Base-by-base conservation (phyloP, 1,140 invertebrate genomes). In the Periplaneta americana region DNA sequence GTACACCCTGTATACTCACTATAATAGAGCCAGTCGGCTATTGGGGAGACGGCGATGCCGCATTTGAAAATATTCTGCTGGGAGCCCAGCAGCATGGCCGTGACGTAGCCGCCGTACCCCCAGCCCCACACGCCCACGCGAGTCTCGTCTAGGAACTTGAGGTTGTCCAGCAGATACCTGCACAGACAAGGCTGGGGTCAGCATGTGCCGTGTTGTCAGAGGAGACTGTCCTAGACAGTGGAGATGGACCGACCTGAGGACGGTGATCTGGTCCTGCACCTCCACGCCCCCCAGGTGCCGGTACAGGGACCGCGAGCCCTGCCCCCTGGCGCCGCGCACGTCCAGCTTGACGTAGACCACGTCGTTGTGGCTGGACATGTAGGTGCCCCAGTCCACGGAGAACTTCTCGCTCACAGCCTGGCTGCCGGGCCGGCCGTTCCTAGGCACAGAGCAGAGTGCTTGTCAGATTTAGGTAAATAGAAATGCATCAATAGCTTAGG, bases 21-120 rank as follows among this genome's bases (percentile, higher is more conserved):
- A 87, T 98, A 98, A 88, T 96, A 98, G 28, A 96, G 91, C 97
- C 97, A 99, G 87, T 98, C 97, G 4, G 97, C 94, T 81, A 98
- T 97, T 1, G 98, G 98, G 84, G 97, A 97, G 2, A 98, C 95
- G 11, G 97, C 93, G 78, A 98, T 94, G 75, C 96, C 97, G 87
- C 97, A 98, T 85, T 96, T 96, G 88, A 97, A 96, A 32, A 96
- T 92, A 84, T 94, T 92, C 85, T 96, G 94, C 85, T 96, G 95
- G 13, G 93, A 94, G 17, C 96, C 95, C 57, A 98, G 90, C 36
- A 96, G 93, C 93, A 96, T 96, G 48, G 96, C 92, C 0, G 96
- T 96, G 22, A 98, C 94, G 88, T 97, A 99, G 1, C 97, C 97
- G 15, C 97, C 97, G 88, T 98, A 98, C n/a, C 96, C 97, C 96